Base-by-base conservation (phyloP, 1,140 invertebrate species). In the Bombus haemorrhoidalis region DNA sequence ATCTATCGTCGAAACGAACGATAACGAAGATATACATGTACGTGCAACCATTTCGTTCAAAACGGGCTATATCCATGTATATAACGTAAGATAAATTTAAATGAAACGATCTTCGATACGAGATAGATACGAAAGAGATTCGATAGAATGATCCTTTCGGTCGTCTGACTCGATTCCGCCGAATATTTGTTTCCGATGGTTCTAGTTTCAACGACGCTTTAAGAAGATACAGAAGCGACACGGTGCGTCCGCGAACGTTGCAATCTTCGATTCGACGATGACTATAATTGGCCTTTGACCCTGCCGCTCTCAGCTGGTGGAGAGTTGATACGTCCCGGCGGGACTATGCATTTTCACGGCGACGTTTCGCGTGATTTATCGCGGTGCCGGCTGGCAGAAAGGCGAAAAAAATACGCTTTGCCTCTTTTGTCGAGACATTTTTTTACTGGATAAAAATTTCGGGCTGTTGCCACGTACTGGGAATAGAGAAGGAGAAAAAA, bases 371-470 rank as follows among this genome's bases (percentile, higher is more conserved):
- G 68, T 80, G 83, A 85, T 85, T 85, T 85, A 85, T 85, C 76
- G 57, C 83, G 41, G 83, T 69, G 77, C 57, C 83, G 83, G 83
- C 34, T 64, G 83, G 34, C 77, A 68, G 83, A 22, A 72, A 77
- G 57, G 32, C 2, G 34, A 41, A 32, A 34, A 59, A 74, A 47
- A 77, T 22, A 37, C 34, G 47, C 43, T 39, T 34, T 32, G 6
- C 53, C 77, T 47, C 53, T 73, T 73, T 80, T 64, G 83, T 80
- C 68, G 83, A 41, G 53, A 85, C 76, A 64, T 39, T 84, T 80
- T 85, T 84, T 85, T 37, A 72, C 9, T 57, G 77, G 57, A 80
- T 80, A 80, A 73, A 85, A 85, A 85, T 85, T 85, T 85, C 83
- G 68, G 39, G 32, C 83, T 34, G 83, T 72, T 85, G 68, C 68